Evolutionary conservation across 92 coral and sea anemone species (phyloP), one percentile per base, ranked within the genome.

Genomic region (Porites rus): DNA sequence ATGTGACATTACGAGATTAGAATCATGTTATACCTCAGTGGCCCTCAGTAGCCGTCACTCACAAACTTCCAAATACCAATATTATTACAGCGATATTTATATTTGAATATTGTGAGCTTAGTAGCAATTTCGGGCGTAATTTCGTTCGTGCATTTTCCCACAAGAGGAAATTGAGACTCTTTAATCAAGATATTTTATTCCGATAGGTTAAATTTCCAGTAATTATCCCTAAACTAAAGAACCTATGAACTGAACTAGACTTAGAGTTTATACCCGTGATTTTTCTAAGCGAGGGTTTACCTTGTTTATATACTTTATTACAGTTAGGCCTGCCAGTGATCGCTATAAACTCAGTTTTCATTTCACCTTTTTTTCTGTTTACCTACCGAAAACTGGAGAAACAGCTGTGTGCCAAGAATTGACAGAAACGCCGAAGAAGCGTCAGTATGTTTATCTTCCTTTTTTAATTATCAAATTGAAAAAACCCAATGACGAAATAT

Each of bases 391-490:
- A 70, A 20, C 12, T n/a, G 20, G 10, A 19, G 38, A 2, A n/a
- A 38, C 69, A 81, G 85, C 66, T 80, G 76, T 59, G 7, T 7
- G 0, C 5, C 3, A 10, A 59, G 31, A 22, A 70, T 28, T 22
- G 86, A 58, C 86, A 69, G 68, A 81, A 81, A 58, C 43, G 8
- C 50, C 56, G 7, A 10, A 10, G 69, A 20, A 5, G 51, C 70
- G 78, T 53, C 25, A 31, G 25, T 59, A 22, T 81, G 70, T 81
- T 58, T 70, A 51, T 69, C 66, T 81, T 69, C 77, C 66, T 70
- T 56, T 69, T 19, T 31, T 81, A 70, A 70, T 81, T 56, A 58
- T 81, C 61, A 56, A 56, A 14, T 14, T 56, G 4, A 56, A 81
- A 81, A 20, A 61, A 56, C 22, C 22, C 58, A 46, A 19, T 81